Conservation (phyloP, 2,888 invertebrate species). For the Conchocele bisecta region DNA sequence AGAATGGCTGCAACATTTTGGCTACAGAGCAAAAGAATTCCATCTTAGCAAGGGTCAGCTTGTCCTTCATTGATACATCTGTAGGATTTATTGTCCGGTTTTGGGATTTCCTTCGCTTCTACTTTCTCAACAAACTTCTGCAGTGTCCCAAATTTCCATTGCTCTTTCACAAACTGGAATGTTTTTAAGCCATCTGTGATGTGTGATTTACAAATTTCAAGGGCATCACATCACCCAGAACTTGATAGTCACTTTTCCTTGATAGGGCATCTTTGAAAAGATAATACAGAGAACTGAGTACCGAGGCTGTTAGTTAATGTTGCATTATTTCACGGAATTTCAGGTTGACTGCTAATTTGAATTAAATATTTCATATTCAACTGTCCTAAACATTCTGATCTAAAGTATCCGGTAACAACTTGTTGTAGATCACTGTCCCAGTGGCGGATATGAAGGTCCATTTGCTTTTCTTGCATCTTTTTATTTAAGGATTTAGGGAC, state of each 20-base stretch:
- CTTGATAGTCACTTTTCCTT: slow-evolving; percentile 65
- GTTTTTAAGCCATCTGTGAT: slow-evolving; percentile 53
- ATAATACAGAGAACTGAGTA: slow-evolving; percentile 63
- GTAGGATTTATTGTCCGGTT: slow-evolving; percentile 5
- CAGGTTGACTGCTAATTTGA: slow-evolving; percentile 42
- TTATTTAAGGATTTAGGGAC: slow-evolving; percentile 40
- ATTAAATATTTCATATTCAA: too few species aligned
- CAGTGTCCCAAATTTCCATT: slow-evolving; percentile 31
- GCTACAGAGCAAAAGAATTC: slow-evolving; percentile 25
- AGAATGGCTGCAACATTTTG: too few species aligned
- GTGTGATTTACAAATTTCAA: slow-evolving; percentile 51
- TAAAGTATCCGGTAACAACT: too few species aligned
- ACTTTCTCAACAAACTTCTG: slow-evolving; percentile 37
- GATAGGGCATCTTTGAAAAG: slow-evolving; percentile 74
- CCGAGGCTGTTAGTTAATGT: slow-evolving; percentile 38
- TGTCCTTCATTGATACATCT: slow-evolving; percentile 8
- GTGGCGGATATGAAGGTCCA: slow-evolving; percentile 49
- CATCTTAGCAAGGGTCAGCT: slow-evolving; percentile 12
- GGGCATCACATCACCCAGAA: slow-evolving; percentile 55
- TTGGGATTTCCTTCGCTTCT: background rate
- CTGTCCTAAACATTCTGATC: too few species aligned
- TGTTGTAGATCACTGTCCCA: too few species aligned
- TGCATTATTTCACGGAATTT: slow-evolving; percentile 8
- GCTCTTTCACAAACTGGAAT: slow-evolving; percentile 35
- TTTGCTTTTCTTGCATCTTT: slow-evolving; percentile 49